A percentile compares a stretch with the other conserved stretches of the same genome.
Conservation (phyloP, 2,888 invertebrate genomes). For the Physocephala rufipes region DNA sequence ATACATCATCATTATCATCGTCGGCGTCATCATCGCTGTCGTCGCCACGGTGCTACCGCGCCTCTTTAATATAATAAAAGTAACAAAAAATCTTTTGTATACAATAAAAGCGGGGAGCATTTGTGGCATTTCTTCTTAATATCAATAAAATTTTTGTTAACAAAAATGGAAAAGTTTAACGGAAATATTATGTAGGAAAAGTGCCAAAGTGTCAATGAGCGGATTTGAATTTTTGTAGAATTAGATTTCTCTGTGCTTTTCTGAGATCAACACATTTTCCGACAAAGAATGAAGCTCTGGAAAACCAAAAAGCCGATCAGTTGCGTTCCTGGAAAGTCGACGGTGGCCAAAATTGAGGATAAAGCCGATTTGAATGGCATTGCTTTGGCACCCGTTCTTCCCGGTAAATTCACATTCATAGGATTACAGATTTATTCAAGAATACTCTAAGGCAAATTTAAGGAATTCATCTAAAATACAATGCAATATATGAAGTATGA, state of each 20-base stretch:
- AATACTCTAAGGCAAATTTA: no score
- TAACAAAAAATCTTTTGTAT: no score
- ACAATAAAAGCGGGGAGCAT: neutral
- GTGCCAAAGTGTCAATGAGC: conserved; percentile 5
- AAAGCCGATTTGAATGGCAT: conserved; percentile 54
- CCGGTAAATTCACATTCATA: conserved; percentile 57
- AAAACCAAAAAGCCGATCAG: conserved; percentile 65
- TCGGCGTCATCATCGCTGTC: conserved; percentile 15
- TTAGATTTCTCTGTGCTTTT: neutral
- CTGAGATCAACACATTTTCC: neutral
- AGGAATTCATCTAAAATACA: no score
- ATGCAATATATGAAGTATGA: no score
- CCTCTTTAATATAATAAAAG: no score
- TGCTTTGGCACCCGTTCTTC: conserved; percentile 61
- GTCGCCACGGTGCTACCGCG: neutral
- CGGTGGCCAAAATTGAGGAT: conserved; percentile 57
- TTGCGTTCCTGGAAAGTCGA: conserved; percentile 64
- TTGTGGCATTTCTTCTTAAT: neutral
- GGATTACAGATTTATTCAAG: neutral
- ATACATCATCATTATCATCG: no score
- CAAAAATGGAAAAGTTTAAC: neutral
- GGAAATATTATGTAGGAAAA: no score
- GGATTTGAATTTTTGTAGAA: neutral
- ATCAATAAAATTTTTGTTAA: neutral
- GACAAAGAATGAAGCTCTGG: conserved; percentile 63